These are phyloP conservation scores for Takifugu flavidus DNA, from an alignment of 2,113 vertebrate species.

Conservation along the genomic window DNA sequence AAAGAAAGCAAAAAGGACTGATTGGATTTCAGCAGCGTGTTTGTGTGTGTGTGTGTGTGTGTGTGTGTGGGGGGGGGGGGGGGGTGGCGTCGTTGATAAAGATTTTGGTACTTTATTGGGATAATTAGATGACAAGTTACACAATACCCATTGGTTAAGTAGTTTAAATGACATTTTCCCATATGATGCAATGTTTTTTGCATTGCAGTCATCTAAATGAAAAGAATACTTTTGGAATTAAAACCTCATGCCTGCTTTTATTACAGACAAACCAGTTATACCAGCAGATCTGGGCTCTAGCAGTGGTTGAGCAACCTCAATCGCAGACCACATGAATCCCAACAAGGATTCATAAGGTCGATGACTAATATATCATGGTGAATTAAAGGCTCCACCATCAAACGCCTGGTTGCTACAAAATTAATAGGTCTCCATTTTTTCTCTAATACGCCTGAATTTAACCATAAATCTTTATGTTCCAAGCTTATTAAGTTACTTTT, in stretches of 20 bases:
- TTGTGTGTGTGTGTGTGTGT: neutral
- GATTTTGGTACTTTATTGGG: constrained; percentile 32
- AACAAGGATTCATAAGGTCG: neutral
- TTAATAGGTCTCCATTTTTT: constrained; percentile 39
- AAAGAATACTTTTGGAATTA: neutral
- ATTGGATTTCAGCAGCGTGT: constrained; percentile 29
- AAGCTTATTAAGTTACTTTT: constrained; percentile 26
- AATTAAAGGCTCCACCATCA: constrained; percentile 28
- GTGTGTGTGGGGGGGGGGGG: constrained; percentile 5
- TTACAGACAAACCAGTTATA: neutral
- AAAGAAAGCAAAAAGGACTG: constrained; percentile 37
- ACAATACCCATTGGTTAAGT: neutral
- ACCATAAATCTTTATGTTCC: constrained; percentile 55
- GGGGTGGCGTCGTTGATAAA: constrained; percentile 5
- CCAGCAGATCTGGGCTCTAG: constrained; percentile 7
- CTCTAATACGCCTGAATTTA: constrained; percentile 36
- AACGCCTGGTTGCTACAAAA: constrained; percentile 36
- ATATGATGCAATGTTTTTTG: neutral
- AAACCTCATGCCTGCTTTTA: constrained; percentile 17
- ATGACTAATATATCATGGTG: neutral
- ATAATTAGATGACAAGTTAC: constrained; percentile 19
- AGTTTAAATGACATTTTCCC: constrained; percentile 3
- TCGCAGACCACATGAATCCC: constrained; percentile 31
- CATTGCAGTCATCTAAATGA: constrained; percentile 3
- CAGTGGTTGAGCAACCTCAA: constrained; percentile 1